Base-by-base conservation (phyloP, 2,888 invertebrate genomes). In the Zeuzera pyrina region DNA sequence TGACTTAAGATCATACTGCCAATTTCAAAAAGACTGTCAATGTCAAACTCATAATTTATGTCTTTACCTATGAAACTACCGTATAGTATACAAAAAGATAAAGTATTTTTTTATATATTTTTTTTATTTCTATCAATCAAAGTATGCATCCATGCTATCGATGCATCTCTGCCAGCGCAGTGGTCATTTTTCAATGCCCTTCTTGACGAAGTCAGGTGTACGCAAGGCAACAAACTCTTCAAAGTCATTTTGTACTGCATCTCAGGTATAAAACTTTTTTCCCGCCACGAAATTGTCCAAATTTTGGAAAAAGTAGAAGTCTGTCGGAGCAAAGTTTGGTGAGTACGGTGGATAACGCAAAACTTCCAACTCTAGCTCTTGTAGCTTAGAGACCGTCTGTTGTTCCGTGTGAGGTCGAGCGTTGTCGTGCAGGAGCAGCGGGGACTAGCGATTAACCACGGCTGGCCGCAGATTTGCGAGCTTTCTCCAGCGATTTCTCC, bases 381-480 rank as follows among this genome's bases (percentile, higher is more conserved):
- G n/a, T n/a, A n/a, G n/a, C n/a, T n/a, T n/a, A n/a, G n/a, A n/a
- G n/a, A n/a, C 23, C 6, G 8, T 30, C 37, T 38, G 37, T 15
- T 30, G 36, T 32, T 34, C 30, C 34, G 34, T 39, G 28, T 34
- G 35, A 25, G 35, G 32, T 31, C 32, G 29, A 19, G 33, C 30
- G 29, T 24, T 34, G 27, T 30, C 32, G 34, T 31, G 25, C 10
- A 32, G 19, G 26, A 31, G 15, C 35, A 31, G 4, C 23, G 32
- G 33, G 23, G 29, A 33, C 30, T 31, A 39, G 16, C 31, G 37
- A 39, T 37, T 39, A 34, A 39, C 37, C 25, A 11, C 35, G 37
- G 33, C 37, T 37, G 37, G 31, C 31, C 31, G 37, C 24, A 38
- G 31, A 44, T 22, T 21, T 39, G 37, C 36, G 15, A 41, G 36